phyloP scores from a whole-genome alignment of 2,797 vertebrate species.

The Sebastes taczanowskii region DNA sequence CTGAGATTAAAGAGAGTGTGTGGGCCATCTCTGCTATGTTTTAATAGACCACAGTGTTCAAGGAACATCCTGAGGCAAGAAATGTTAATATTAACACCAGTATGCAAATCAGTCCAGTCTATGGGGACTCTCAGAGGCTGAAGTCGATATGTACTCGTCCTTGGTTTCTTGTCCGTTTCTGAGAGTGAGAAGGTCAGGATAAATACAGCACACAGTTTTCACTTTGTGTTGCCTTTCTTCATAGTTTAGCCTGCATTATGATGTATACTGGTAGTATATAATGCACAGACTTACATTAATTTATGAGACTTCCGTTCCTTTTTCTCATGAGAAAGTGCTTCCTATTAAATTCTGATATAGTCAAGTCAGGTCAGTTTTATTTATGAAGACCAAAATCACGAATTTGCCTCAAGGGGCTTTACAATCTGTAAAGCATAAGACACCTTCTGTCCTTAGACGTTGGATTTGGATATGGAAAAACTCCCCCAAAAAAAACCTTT shows the following conservation, averaged over 20 bases:
- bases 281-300: not conserved
- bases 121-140: constrained; percentile 8
- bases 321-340: not conserved
- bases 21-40: constrained; percentile 4
- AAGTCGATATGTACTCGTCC: constrained; percentile 5
- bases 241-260: not conserved
- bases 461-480: not conserved
- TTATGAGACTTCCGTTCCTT: not conserved
- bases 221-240: not conserved
- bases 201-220: not conserved
- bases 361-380: not conserved
- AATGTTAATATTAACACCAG: constrained; percentile 45
- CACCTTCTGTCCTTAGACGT: not conserved
- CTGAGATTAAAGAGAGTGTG: constrained; percentile 16
- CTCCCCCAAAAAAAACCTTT: not conserved
- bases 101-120: constrained; percentile 43
- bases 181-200: not conserved
- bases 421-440: not conserved
- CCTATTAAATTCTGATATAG: not conserved
- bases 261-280: not conserved
- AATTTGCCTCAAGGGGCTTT: no score
- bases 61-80: constrained; percentile 41
- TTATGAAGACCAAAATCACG: not conserved
- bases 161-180: constrained; percentile 22
- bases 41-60: constrained; percentile 33